phyloP scores from a whole-genome alignment of 92 coral and sea anemone species.

The Umimayanthus kanabou region DNA sequence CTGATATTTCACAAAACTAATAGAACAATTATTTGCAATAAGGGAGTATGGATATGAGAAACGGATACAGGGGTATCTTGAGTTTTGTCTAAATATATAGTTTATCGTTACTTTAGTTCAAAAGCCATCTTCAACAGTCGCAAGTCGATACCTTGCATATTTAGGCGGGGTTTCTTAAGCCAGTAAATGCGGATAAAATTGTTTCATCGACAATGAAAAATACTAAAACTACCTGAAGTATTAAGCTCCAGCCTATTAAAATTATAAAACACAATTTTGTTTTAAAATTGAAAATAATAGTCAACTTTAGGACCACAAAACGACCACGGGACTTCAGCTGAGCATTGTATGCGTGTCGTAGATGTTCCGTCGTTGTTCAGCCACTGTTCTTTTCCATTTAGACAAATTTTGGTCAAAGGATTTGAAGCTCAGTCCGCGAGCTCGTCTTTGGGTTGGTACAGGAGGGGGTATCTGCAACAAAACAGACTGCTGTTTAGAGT shows the following conservation, averaged over 20 bases:
- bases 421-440: slow-evolving; percentile 66
- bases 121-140: background rate
- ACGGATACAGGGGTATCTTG: no score
- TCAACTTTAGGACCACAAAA: background rate
- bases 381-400: slow-evolving; percentile 88
- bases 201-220: background rate
- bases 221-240: background rate
- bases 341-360: slow-evolving; percentile 87
- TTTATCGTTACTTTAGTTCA: background rate
- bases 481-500: background rate
- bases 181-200: no score
- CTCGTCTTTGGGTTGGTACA: slow-evolving; percentile 41
- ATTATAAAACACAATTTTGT: background rate
- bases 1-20: no score
- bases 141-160: background rate
- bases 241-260: no score
- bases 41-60: no score
- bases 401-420: slow-evolving; percentile 75
- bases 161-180: background rate
- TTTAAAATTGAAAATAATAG: background rate
- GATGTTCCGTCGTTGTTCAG: slow-evolving; percentile 87
- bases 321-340: slow-evolving; percentile 46
- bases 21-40: no score
- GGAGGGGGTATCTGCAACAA: slow-evolving; percentile 41
- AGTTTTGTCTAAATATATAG: background rate